Conservation (phyloP, 2,797 vertebrate genomes). For the Semaprochilodus insignis region DNA sequence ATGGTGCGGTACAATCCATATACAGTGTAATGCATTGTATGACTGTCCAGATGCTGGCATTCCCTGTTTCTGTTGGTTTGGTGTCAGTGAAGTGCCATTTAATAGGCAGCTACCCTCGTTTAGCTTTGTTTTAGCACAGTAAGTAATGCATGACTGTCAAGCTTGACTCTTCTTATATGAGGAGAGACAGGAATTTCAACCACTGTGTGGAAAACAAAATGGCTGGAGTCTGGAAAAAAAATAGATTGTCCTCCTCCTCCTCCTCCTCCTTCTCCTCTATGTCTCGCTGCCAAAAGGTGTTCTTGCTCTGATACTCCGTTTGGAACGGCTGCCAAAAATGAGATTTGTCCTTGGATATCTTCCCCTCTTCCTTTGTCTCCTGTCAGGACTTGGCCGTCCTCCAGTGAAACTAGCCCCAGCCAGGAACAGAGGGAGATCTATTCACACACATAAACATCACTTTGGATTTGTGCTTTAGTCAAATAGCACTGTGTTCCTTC, state of each 20-base stretch:
- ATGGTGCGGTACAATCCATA: conserved; percentile 18
- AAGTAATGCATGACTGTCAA: conserved; percentile 48
- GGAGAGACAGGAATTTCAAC: conserved; percentile 75
- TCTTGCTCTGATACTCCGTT: conserved; percentile 81
- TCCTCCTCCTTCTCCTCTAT: conserved; percentile 60
- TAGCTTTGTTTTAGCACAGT: conserved; percentile 40
- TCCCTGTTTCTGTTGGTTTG: conserved; percentile 3
- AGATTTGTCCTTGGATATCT: conserved; percentile 83
- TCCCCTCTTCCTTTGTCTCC: conserved; percentile 64
- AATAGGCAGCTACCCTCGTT: conserved; percentile 26
- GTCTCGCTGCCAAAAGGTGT: conserved; percentile 81
- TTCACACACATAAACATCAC: conserved; percentile 60
- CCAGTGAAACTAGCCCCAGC: conserved; percentile 60
- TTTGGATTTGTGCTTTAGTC: conserved; percentile 57
- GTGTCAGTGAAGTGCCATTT: conserved; percentile 27
- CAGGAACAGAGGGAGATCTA: conserved; percentile 61
- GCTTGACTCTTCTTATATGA: conserved; percentile 52
- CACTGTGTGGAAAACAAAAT: conserved; percentile 83
- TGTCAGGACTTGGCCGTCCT: conserved; percentile 63
- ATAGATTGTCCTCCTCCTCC: conserved; percentile 69
- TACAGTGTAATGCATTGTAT: neutral
- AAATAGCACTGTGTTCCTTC: conserved; percentile 49
- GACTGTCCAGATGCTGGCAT: neutral
- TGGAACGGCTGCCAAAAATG: conserved; percentile 82
- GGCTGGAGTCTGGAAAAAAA: conserved; percentile 75